phyloP scores from a whole-genome alignment of 1,140 invertebrate genomes.

The Pantala flavescens region DNA sequence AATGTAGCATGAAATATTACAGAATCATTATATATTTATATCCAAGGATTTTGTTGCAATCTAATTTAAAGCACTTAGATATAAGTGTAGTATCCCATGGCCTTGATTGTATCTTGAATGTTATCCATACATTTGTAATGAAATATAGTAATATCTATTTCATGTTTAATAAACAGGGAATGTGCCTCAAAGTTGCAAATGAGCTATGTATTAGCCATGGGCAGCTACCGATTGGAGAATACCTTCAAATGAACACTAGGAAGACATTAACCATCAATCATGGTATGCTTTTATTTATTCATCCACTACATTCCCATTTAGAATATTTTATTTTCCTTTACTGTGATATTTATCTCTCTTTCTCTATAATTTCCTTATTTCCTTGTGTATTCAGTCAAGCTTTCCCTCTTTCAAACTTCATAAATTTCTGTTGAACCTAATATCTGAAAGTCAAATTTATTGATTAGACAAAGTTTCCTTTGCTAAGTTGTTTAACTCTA shows the following conservation, averaged over 20 bases:
- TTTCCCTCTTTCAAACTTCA: background rate
- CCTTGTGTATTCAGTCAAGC: background rate
- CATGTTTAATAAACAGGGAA: conserved; percentile 47
- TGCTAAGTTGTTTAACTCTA: no score
- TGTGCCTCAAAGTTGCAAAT: conserved; percentile 71
- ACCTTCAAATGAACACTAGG: conserved; percentile 83
- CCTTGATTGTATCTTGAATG: background rate
- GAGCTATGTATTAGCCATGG: conserved; percentile 72
- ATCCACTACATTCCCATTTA: background rate
- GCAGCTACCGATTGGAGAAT: conserved; percentile 79
- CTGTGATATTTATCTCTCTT: background rate
- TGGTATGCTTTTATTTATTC: conserved; percentile 47
- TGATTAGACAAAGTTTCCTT: no score
- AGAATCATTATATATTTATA: no score
- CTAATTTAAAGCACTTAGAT: no score
- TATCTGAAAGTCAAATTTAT: no score
- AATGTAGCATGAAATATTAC: no score
- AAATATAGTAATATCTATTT: no score
- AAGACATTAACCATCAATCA: conserved; percentile 95
- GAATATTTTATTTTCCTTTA: background rate
- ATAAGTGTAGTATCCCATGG: no score
- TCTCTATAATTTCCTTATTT: no score
- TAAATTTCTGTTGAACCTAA: no score
- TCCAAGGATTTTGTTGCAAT: no score
- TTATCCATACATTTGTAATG: conserved; percentile 19